Evolutionary conservation across 2,888 invertebrate genomes (phyloP).

Genomic region (Lysandra bellargus): DNA sequence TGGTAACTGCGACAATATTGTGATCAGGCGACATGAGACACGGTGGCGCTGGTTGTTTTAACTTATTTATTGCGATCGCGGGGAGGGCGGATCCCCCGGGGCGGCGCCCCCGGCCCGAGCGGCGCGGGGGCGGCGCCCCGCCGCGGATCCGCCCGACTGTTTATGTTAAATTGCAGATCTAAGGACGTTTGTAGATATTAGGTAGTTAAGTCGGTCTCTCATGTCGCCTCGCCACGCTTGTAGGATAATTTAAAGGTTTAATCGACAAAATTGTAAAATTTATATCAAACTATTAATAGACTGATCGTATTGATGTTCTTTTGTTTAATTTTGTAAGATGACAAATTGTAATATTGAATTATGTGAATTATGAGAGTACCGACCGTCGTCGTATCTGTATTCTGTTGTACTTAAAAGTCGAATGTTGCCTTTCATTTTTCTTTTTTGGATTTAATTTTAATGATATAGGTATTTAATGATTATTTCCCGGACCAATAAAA

Average conservation of each 20-base stretch:
- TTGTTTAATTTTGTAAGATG: conserved; percentile 79
- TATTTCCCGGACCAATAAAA: conserved; percentile 66
- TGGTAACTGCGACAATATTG: conserved; percentile 73
- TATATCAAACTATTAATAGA: conserved; percentile 79
- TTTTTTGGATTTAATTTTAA: conserved; percentile 63
- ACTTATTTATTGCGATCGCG: conserved; percentile 73
- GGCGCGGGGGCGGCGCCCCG: conserved; percentile 47
- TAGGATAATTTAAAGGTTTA: conserved; percentile 66
- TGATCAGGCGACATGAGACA: conserved; percentile 73
- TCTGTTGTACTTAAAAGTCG: conserved; percentile 70
- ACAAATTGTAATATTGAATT: conserved; percentile 77
- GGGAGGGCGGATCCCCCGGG: conserved; percentile 47
- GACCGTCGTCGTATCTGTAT: conserved; percentile 51
- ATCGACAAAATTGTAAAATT: conserved; percentile 78
- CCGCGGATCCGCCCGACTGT: conserved; percentile 56
- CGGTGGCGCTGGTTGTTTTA: conserved; percentile 63
- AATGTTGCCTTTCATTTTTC: conserved; percentile 74
- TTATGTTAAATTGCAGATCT: conserved; percentile 68
- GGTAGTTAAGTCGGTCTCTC: conserved; percentile 61
- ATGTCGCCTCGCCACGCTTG: conserved; percentile 69
- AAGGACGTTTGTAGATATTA: conserved; percentile 66
- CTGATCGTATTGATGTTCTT: conserved; percentile 79
- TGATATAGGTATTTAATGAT: conserved; percentile 46
- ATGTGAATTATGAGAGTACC: conserved; percentile 64
- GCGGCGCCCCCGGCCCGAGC: conserved; percentile 42